Evolutionary conservation across 2,797 vertebrate species (phyloP).

Genomic region (Enteromius mattozi): DNA sequence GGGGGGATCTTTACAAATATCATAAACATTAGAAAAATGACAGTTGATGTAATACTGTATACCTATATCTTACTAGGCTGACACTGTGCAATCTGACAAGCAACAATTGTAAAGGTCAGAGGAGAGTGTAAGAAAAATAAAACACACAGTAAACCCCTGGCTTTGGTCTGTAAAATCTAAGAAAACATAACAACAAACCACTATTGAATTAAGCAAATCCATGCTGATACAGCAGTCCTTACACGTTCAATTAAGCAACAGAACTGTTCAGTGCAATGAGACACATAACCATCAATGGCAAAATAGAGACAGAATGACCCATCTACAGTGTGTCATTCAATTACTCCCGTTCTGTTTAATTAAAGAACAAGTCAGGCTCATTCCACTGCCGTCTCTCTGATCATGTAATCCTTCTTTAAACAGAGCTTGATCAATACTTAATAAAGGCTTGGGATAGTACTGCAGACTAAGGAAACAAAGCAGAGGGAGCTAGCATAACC

Average conservation of each 20-base stretch:
- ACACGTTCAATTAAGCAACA: constrained; percentile 32
- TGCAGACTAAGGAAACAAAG: constrained; percentile 30
- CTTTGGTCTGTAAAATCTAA: constrained; percentile 4
- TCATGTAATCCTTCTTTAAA: constrained; percentile 58
- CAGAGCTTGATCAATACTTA: constrained; percentile 56
- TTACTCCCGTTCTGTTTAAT: constrained; percentile 50
- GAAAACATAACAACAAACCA: not conserved
- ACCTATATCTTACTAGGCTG: not conserved
- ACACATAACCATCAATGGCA: constrained; percentile 1
- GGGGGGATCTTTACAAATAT: not conserved
- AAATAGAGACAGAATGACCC: not conserved
- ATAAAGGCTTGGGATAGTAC: constrained; percentile 48
- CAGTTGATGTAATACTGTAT: not conserved
- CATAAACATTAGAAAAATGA: not conserved
- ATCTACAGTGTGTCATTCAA: constrained; percentile 20
- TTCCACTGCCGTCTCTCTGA: constrained; percentile 27
- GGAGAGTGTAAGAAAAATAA: not conserved
- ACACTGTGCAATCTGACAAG: not conserved
- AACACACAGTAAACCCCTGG: not conserved
- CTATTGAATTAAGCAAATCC: not conserved
- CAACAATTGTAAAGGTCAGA: not conserved
- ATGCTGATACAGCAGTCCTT: constrained; percentile 18
- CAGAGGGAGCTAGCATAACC: not conserved
- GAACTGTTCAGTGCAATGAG: not conserved
- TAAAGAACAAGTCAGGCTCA: constrained; percentile 40